Evolutionary conservation across 1,140 invertebrate species (phyloP), one percentile per base, ranked within the genome.

Genomic region (Papilio glaucus): DNA sequence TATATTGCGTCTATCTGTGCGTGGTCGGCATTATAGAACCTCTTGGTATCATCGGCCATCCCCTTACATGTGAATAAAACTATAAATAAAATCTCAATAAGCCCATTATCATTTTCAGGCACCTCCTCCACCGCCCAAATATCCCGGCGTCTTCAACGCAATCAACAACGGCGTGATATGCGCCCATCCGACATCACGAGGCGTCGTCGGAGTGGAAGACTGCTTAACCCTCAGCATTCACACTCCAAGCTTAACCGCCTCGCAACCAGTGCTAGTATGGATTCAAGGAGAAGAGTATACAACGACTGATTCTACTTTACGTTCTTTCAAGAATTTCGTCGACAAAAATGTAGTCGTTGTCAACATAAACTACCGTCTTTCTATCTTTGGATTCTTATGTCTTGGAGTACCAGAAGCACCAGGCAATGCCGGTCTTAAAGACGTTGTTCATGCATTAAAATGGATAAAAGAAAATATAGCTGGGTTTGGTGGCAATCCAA

Each of bases 381-480:
- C 90, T 0, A 84, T 92, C 10, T 93, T 95, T 73, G 96, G 96
- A 74, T 96, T 95, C 76, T 82, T 96, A 0, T 95, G 95, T 65
- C 93, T 94, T 0, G 94, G 93, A 9, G 93, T 94, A 42, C 73
- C 89, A 2, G 83, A 92, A 65, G 93, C 94, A 8, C 94, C 94
- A 1, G 96, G 95, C 6, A 96, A 96, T 77, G 93, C 94, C 72
- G 95, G 95, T 12, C 79, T 96, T 18, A 95, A 94, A 85, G 96
- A 96, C 79, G 94, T 96, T 76, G 93, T 95, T 2, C 83, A 91
- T 57, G 95, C 94, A 3, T 81, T 96, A 12, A 87, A 92, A 74
- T 97, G 96, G 96, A 93, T 97, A 1, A 81, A 94, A 72, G 81
- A 93, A 4, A 95, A 96, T 73, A 95, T 96, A 63, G 88, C 74